Conservation (phyloP, 1,140 invertebrate genomes). For the Venturia canescens region DNA sequence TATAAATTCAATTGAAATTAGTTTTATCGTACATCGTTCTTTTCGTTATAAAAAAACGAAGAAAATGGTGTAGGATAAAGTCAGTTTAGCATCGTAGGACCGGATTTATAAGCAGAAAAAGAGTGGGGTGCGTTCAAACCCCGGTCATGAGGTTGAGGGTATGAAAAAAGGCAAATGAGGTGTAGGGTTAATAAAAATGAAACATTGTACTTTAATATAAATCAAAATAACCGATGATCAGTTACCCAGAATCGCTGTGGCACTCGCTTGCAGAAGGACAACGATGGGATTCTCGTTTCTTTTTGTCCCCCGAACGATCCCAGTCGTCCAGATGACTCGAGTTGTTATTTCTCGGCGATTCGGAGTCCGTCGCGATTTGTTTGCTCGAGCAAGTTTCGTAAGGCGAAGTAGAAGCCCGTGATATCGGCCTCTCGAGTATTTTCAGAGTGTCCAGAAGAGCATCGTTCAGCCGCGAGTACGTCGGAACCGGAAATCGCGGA, state of each 20-base stretch:
- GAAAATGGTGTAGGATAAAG: too few species aligned
- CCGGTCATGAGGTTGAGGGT: too few species aligned
- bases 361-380: background rate
- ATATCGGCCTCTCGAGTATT: conserved; percentile 10
- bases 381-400: conserved; percentile 31
- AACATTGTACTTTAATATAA: background rate
- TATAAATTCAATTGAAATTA: too few species aligned
- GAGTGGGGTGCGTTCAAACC: too few species aligned
- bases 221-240: background rate
- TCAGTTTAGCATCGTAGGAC: too few species aligned
- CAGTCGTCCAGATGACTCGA: too few species aligned
- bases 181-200: too few species aligned
- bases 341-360: background rate
- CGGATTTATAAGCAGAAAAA: too few species aligned
- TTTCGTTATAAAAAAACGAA: too few species aligned
- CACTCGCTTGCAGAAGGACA: background rate
- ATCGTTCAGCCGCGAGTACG: background rate
- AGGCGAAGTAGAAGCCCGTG: conserved; percentile 33
- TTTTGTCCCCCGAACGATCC: background rate
- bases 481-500: conserved; percentile 10
- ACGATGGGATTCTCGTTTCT: background rate
- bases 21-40: too few species aligned
- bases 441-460: conserved; percentile 37
- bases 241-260: conserved; percentile 38
- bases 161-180: too few species aligned